phyloP scores from a whole-genome alignment of 2,113 vertebrate species.

The Spizaetus ornatus region DNA sequence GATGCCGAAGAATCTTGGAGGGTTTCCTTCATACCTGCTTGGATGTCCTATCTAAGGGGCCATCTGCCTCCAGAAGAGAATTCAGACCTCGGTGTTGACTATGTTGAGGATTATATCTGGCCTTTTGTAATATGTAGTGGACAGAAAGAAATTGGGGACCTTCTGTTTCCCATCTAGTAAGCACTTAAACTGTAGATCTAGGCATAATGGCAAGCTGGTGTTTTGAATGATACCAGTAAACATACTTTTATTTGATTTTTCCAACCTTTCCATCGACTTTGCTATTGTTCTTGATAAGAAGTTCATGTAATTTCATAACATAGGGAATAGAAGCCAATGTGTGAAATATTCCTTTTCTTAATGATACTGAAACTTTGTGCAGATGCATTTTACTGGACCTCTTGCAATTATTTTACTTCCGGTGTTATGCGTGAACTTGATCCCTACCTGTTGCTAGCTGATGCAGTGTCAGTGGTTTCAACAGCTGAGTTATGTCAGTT shows the following conservation, averaged over 20 bases:
- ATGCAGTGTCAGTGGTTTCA: background rate
- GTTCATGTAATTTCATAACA: background rate
- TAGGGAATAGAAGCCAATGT: background rate
- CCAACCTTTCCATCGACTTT: background rate
- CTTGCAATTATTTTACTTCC: background rate
- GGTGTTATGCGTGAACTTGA: fast-evolving
- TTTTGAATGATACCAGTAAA: background rate
- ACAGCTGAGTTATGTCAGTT: background rate
- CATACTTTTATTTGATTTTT: background rate
- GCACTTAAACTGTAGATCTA: background rate
- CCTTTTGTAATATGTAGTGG: background rate
- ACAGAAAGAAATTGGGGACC: background rate
- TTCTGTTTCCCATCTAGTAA: background rate
- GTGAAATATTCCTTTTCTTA: background rate
- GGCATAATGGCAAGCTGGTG: background rate
- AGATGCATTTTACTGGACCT: background rate
- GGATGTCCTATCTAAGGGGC: background rate
- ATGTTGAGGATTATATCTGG: background rate
- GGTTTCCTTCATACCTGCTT: background rate
- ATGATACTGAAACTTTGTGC: background rate
- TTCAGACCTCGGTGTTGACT: background rate
- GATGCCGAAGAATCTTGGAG: background rate
- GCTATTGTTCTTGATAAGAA: background rate
- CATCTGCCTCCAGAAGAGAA: background rate
- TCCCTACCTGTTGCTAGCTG: background rate